These are phyloP conservation scores for Aspidoscelis tigris DNA, from an alignment of 2,113 vertebrate species.

Conservation along the genomic window DNA sequence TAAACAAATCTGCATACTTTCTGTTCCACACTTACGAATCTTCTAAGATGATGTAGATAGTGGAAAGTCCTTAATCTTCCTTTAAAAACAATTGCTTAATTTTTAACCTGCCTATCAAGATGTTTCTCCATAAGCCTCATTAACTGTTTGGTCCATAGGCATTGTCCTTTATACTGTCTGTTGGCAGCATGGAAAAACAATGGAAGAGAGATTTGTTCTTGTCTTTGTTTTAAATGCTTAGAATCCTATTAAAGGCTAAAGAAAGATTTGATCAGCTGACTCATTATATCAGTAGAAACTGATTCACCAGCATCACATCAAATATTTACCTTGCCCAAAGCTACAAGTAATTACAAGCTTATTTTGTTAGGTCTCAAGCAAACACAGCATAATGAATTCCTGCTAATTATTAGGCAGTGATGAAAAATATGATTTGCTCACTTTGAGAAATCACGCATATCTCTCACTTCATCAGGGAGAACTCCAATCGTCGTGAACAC, in stretches of 20 bases:
- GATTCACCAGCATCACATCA: constrained; percentile 68
- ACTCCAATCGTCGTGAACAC: constrained; percentile 56
- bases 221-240: constrained; percentile 68
- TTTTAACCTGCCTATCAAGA: constrained; percentile 62
- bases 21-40: constrained; percentile 24
- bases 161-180: constrained; percentile 53
- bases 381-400: constrained; percentile 70
- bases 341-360: constrained; percentile 75
- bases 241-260: constrained; percentile 74
- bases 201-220: constrained; percentile 59
- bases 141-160: constrained; percentile 54
- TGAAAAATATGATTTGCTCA: constrained; percentile 64
- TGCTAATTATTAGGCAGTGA: constrained; percentile 71
- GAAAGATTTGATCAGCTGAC: constrained; percentile 55
- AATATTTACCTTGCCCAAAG: constrained; percentile 73
- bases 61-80: constrained; percentile 41
- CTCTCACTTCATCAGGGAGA: constrained; percentile 50
- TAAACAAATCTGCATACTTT: neutral
- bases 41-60: neutral
- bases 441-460: constrained; percentile 41
- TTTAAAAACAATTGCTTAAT: constrained; percentile 71
- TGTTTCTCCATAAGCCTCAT: constrained; percentile 77
- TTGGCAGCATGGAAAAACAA: constrained; percentile 44
- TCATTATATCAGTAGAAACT: constrained; percentile 56
- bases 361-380: constrained; percentile 60